A percentile compares a stretch with the other conserved stretches of the same genome.
Conservation (phyloP, 2,888 invertebrate genomes). For the Cryptocephalus moraei region DNA sequence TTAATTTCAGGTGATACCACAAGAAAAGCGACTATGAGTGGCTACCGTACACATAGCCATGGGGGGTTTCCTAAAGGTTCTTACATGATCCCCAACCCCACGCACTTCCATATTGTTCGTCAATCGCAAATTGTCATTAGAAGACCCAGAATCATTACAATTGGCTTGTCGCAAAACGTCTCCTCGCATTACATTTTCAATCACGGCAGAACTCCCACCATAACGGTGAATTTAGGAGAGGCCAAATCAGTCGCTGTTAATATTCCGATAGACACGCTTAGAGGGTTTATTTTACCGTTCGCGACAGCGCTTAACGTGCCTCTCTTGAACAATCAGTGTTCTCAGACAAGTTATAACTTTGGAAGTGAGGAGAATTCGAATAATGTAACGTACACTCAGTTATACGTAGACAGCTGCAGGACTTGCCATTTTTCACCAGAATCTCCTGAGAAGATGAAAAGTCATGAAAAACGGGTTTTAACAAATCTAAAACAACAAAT, state of each 20-base stretch:
- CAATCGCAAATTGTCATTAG: slow-evolving; percentile 22
- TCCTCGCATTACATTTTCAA: slow-evolving; percentile 16
- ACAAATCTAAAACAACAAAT: slow-evolving; percentile 4
- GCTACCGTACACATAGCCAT: slow-evolving; percentile 33
- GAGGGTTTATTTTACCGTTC: slow-evolving; percentile 32
- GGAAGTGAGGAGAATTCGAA: slow-evolving; percentile 13
- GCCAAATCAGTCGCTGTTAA: slow-evolving; percentile 25
- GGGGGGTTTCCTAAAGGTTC: slow-evolving; percentile 36
- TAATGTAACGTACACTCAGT: slow-evolving; percentile 17
- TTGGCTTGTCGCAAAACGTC: slow-evolving; percentile 11
- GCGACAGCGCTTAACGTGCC: slow-evolving; percentile 27
- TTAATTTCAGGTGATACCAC: slow-evolving; percentile 24
- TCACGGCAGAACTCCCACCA: slow-evolving; percentile 11
- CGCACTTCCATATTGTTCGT: slow-evolving; percentile 34
- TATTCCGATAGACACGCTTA: slow-evolving; percentile 27
- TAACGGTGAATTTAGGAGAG: slow-evolving; percentile 27
- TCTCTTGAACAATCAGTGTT: slow-evolving; percentile 16
- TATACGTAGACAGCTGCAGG: slow-evolving; percentile 13
- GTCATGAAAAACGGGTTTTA: slow-evolving; percentile 19
- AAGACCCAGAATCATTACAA: slow-evolving; percentile 10
- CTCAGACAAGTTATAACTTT: slow-evolving; percentile 27
- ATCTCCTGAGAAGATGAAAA: slow-evolving; percentile 1
- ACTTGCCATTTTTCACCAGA: slow-evolving; percentile 11
- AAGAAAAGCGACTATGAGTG: slow-evolving; percentile 3
- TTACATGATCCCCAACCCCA: slow-evolving; percentile 33